phyloP scores from a whole-genome alignment of 2,113 vertebrate genomes.

The Eulemur macaco region DNA sequence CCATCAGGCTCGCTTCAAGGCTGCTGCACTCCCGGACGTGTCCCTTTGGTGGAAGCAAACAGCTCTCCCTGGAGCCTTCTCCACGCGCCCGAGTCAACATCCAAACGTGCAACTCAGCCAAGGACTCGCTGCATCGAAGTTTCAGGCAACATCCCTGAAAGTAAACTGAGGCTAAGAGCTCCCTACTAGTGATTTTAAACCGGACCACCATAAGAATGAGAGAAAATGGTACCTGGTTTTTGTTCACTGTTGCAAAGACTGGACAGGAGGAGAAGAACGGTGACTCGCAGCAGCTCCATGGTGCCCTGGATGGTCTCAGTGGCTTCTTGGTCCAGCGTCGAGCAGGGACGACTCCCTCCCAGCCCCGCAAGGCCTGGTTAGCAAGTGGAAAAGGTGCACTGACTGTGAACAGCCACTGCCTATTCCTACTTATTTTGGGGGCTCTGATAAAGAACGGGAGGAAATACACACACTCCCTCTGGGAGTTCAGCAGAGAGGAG shows the following conservation, averaged over 20 bases:
- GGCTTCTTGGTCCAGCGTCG: conserved; percentile 63
- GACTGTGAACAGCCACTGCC: conserved; percentile 77
- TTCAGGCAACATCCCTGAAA: not conserved
- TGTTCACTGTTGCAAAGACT: not conserved
- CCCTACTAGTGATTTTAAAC: not conserved
- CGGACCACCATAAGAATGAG: conserved; percentile 19
- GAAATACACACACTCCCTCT: conserved; percentile 87
- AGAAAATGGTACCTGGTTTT: conserved; percentile 69
- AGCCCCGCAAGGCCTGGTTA: conserved; percentile 75
- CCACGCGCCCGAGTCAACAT: not conserved
- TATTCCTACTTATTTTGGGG: conserved; percentile 88
- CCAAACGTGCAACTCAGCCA: not conserved
- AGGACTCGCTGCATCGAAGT: not conserved
- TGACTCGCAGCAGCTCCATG: conserved; percentile 79
- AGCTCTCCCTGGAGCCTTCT: not conserved
- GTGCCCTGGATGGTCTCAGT: conserved; percentile 1
- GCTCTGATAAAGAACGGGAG: conserved; percentile 89
- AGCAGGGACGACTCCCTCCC: conserved; percentile 68
- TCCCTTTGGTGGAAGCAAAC: conserved; percentile 19
- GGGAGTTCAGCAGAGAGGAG: conserved; percentile 88
- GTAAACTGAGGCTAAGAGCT: conserved; percentile 42
- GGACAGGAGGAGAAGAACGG: conserved; percentile 67
- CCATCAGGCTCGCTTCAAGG: not conserved
- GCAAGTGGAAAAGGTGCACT: conserved; percentile 84
- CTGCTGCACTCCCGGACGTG: not conserved